phyloP scores from a whole-genome alignment of 2,888 invertebrate genomes.

The Synergus japonicus region DNA sequence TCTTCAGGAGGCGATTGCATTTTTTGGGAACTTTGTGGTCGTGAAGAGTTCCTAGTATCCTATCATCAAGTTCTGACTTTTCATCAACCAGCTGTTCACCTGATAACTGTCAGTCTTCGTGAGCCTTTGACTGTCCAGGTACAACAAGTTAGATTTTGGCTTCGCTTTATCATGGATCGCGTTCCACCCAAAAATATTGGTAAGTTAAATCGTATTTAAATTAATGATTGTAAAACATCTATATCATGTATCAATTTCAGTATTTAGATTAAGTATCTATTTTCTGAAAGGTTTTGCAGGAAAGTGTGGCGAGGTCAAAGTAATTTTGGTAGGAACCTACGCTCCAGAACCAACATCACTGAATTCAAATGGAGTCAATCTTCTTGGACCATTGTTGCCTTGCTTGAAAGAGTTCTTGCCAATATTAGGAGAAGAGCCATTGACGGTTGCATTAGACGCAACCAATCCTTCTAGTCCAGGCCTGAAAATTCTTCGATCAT shows the following conservation, averaged over 20 bases:
- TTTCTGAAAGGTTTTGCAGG: conserved; percentile 70
- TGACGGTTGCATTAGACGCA: conserved; percentile 73
- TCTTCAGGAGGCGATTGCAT: conserved; percentile 79
- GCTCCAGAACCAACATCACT: conserved; percentile 73
- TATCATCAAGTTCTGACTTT: conserved; percentile 85
- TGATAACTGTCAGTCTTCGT: conserved; percentile 83
- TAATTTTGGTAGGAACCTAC: conserved; percentile 75
- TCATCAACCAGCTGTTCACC: conserved; percentile 78
- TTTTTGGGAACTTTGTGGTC: conserved; percentile 87
- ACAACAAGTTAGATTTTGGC: conserved; percentile 86
- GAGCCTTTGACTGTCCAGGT: conserved; percentile 84
- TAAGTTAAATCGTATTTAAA: conserved; percentile 61
- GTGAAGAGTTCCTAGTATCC: conserved; percentile 84
- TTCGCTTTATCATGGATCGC: conserved; percentile 85
- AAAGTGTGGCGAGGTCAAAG: conserved; percentile 71
- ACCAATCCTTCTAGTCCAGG: conserved; percentile 76
- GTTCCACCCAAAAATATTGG: conserved; percentile 82
- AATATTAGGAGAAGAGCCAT: conserved; percentile 73
- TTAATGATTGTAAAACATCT: neutral
- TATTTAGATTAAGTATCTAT: neutral
- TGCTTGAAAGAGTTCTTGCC: conserved; percentile 72
- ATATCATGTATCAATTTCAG: too few species aligned
- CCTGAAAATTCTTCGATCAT: conserved; percentile 72
- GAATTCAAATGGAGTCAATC: conserved; percentile 69
- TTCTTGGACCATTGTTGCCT: conserved; percentile 71